Conservation (phyloP, 2,797 vertebrate genomes). For the Clarias platycephalus region DNA sequence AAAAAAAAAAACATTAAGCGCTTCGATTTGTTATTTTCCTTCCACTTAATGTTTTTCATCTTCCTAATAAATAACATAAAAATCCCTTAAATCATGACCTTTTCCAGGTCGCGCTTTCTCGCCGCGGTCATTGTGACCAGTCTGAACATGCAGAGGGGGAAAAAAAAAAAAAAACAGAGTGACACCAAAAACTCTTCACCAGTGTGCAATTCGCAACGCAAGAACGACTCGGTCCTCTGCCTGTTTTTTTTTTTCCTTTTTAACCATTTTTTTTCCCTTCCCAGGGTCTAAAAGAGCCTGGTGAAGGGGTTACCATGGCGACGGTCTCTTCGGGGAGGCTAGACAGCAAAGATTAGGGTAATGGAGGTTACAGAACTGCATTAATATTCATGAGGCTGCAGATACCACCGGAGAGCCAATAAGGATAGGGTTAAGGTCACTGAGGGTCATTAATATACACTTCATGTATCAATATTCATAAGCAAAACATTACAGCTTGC, state of each 20-base stretch:
- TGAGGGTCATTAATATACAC: slow-evolving; percentile 87
- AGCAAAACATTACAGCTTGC: slow-evolving; percentile 86
- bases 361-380: slow-evolving; percentile 84
- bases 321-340: slow-evolving; percentile 82
- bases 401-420: slow-evolving; percentile 84
- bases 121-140: slow-evolving; percentile 1
- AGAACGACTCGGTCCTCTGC: slow-evolving; percentile 65
- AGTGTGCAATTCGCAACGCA: slow-evolving; percentile 21
- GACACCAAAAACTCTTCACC: slow-evolving; percentile 20
- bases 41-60: neutral
- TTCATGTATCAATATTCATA: slow-evolving; percentile 87
- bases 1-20: neutral
- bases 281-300: slow-evolving; percentile 76
- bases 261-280: slow-evolving; percentile 70
- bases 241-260: slow-evolving; percentile 65
- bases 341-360: slow-evolving; percentile 88
- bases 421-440: slow-evolving; percentile 87
- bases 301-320: slow-evolving; percentile 83
- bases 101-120: slow-evolving; percentile 5
- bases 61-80: neutral
- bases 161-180: neutral
- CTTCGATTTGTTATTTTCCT: neutral
- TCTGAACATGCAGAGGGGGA: neutral
- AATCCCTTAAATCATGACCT: slow-evolving; percentile 6
- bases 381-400: slow-evolving; percentile 85